These are phyloP conservation scores for Setipinna tenuifilis DNA, from an alignment of 2,797 vertebrate genomes.

Conservation along the genomic window DNA sequence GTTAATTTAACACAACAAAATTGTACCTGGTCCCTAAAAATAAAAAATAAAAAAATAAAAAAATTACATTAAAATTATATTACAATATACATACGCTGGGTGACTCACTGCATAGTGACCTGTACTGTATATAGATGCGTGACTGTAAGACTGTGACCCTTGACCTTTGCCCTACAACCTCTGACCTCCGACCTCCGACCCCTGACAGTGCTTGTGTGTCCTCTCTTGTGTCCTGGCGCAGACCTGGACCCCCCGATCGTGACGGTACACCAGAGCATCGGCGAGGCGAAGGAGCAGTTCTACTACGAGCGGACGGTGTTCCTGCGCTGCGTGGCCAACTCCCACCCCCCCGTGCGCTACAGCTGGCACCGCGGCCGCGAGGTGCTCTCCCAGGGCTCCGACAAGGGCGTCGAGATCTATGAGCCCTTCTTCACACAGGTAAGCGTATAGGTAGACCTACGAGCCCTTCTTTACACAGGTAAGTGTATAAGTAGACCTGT, in stretches of 20 bases:
- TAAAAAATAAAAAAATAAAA: no score
- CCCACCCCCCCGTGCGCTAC: conserved; percentile 94
- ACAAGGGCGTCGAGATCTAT: conserved; percentile 98
- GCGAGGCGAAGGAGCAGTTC: conserved; percentile 98
- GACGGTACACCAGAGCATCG: conserved; percentile 97
- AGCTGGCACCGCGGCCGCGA: conserved; percentile 95
- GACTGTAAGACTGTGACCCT: background rate
- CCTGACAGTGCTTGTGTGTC: background rate
- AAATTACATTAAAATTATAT: no score
- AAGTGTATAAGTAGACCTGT: no score
- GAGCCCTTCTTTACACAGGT: no score
- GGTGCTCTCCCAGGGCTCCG: conserved; percentile 91
- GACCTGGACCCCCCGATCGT: conserved; percentile 95
- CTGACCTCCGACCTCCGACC: background rate
- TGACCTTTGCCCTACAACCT: background rate
- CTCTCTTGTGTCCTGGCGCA: conserved; percentile 55
- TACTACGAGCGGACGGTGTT: conserved; percentile 98
- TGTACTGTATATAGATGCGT: no score
- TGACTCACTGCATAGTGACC: no score
- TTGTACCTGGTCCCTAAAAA: no score
- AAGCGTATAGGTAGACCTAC: conserved; percentile 54
- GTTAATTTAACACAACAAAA: no score
- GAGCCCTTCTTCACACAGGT: conserved; percentile 99
- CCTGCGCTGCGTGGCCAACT: conserved; percentile 94
- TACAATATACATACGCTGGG: no score